Conservation (phyloP, 2,113 vertebrate species). For the Podocnemis expansa region DNA sequence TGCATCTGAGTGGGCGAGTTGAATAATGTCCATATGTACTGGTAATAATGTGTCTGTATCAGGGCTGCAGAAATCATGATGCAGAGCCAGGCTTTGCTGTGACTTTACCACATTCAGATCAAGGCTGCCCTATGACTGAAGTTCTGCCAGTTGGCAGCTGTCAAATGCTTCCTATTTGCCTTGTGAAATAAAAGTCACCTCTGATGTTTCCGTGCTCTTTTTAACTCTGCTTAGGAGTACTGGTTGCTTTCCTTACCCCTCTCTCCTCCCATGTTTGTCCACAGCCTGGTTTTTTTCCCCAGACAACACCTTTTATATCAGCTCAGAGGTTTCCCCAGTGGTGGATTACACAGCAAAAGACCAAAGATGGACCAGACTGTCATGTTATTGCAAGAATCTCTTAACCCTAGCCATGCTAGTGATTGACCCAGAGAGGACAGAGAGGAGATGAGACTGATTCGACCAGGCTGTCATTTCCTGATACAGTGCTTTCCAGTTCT, state of each 20-base stretch:
- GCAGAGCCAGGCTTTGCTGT: constrained; percentile 25
- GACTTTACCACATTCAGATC: constrained; percentile 51
- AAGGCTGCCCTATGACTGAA: constrained; percentile 52
- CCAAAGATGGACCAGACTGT: not conserved
- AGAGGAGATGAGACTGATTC: not conserved
- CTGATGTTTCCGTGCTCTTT: constrained; percentile 61
- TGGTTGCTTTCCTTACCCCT: constrained; percentile 34
- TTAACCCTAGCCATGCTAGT: not conserved
- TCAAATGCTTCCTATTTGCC: constrained; percentile 36
- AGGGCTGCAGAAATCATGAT: constrained; percentile 12
- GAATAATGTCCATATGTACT: not conserved
- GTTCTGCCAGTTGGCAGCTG: constrained; percentile 64
- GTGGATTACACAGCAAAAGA: not conserved
- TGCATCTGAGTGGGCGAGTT: not conserved
- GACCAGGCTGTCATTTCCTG: not conserved
- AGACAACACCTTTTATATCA: not conserved
- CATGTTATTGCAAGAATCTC: not conserved
- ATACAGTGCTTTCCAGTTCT: not conserved
- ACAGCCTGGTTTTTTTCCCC: constrained; percentile 23
- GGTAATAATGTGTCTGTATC: not conserved
- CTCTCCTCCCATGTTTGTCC: constrained; percentile 26
- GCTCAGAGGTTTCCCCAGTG: not conserved
- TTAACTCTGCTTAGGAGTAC: constrained; percentile 51
- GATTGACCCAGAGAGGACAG: not conserved
- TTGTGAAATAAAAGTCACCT: constrained; percentile 62